phyloP scores from a whole-genome alignment of 2,888 invertebrate genomes.

The Cephalotes varians region DNA sequence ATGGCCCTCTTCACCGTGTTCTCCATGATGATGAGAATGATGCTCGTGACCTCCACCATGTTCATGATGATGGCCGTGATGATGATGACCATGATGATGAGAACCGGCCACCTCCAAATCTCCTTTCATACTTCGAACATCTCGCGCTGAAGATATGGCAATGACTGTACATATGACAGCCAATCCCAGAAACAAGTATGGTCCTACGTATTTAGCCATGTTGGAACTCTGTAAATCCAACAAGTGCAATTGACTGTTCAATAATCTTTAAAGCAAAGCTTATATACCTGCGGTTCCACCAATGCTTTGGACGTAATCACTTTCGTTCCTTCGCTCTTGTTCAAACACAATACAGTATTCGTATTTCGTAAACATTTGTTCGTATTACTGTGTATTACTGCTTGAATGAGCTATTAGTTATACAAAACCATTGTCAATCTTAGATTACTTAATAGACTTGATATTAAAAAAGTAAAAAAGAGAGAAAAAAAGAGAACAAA shows the following conservation, averaged over 20 bases:
- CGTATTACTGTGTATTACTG: conserved; percentile 10
- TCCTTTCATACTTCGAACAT: conserved; percentile 43
- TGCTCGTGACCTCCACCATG: conserved; percentile 91
- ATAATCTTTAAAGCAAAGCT: conserved; percentile 76
- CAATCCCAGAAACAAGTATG: conserved; percentile 76
- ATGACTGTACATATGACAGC: conserved; percentile 74
- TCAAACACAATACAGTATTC: conserved; percentile 70
- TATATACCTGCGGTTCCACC: conserved; percentile 80
- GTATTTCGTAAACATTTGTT: conserved; percentile 77
- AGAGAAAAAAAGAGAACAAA: neutral
- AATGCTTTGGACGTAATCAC: conserved; percentile 81
- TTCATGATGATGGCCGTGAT: conserved; percentile 87
- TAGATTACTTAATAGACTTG: conserved; percentile 28
- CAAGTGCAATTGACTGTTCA: conserved; percentile 80
- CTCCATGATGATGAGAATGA: conserved; percentile 89
- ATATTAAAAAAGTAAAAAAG: neutral
- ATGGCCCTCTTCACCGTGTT: conserved; percentile 92
- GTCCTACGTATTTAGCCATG: conserved; percentile 73
- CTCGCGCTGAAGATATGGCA: conserved; percentile 75
- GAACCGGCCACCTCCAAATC: conserved; percentile 64
- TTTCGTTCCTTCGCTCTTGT: conserved; percentile 79
- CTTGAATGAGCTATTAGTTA: conserved; percentile 48
- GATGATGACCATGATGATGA: conserved; percentile 27
- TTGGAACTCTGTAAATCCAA: conserved; percentile 71
- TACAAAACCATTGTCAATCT: conserved; percentile 30